These are phyloP conservation scores for Epinotia ramella DNA, from an alignment of 2,888 invertebrate genomes.

Conservation along the genomic window DNA sequence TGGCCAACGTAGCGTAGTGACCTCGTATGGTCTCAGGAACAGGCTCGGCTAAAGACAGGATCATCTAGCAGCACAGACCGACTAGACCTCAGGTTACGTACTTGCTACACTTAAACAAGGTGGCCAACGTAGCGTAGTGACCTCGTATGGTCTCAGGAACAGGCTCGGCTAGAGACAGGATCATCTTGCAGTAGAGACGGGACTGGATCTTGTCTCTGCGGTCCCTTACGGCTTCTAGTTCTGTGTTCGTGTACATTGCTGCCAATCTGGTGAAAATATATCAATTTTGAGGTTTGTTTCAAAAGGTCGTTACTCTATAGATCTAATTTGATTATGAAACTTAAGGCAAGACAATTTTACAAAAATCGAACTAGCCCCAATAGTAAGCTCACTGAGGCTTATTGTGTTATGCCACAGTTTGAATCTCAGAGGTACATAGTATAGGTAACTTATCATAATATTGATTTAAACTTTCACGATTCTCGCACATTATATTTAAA, in stretches of 20 bases:
- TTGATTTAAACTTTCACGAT: too few relatives aligned
- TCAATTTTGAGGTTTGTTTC: neutral
- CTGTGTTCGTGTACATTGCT: conserved; percentile 94
- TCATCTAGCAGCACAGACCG: conserved; percentile 92
- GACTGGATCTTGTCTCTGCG: conserved; percentile 95
- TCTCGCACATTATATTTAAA: too few relatives aligned
- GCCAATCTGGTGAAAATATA: conserved; percentile 86
- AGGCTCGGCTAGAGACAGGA: conserved; percentile 90
- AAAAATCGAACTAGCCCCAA: too few relatives aligned
- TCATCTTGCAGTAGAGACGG: conserved; percentile 92
- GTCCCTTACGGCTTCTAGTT: conserved; percentile 93
- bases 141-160: conserved; percentile 91
- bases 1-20: conserved; percentile 92
- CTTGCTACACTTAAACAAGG: conserved; percentile 90
- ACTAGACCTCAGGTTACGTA: conserved; percentile 46
- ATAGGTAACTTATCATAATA: too few relatives aligned
- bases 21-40: conserved; percentile 85
- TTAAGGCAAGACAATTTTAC: too few relatives aligned
- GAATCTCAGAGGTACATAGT: too few relatives aligned
- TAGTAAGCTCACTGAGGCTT: too few relatives aligned
- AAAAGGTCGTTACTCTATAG: too few relatives aligned
- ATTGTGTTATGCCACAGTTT: too few relatives aligned
- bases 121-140: conserved; percentile 92
- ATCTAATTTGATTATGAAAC: too few relatives aligned
- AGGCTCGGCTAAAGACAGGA: conserved; percentile 90